These are phyloP conservation scores for Thaleichthys pacificus DNA, from an alignment of 2,797 vertebrate genomes.

Conservation along the genomic window DNA sequence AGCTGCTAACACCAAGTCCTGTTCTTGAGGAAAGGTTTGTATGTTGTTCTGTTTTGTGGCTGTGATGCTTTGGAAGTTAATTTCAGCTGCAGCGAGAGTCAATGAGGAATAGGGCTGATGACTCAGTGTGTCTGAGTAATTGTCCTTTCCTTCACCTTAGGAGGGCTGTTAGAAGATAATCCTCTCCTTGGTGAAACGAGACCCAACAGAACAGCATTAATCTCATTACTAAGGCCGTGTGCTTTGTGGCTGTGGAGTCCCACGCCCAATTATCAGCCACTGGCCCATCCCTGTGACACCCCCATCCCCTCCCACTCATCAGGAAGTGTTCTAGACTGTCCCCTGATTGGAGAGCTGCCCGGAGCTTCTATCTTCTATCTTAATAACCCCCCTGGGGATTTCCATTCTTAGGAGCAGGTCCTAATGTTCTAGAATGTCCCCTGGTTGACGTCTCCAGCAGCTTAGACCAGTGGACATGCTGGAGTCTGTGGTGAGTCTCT, in stretches of 20 bases:
- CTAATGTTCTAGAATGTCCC: slow-evolving; percentile 33
- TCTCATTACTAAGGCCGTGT: slow-evolving; percentile 65
- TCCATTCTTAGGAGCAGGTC: background rate
- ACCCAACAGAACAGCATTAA: slow-evolving; percentile 73
- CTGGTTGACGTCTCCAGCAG: slow-evolving; percentile 30
- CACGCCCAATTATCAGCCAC: slow-evolving; percentile 68
- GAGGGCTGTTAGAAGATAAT: slow-evolving; percentile 66
- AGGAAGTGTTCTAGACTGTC: slow-evolving; percentile 41
- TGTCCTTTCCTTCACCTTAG: slow-evolving; percentile 70
- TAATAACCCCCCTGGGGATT: slow-evolving; percentile 10
- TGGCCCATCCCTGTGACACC: slow-evolving; percentile 39
- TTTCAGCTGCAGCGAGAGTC: slow-evolving; percentile 32
- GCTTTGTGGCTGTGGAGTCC: slow-evolving; percentile 62
- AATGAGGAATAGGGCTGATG: slow-evolving; percentile 50
- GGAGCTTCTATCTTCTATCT: slow-evolving; percentile 21
- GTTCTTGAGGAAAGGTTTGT: slow-evolving; percentile 15
- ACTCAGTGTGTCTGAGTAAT: slow-evolving; percentile 61
- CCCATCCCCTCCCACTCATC: slow-evolving; percentile 33
- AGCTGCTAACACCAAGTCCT: slow-evolving; percentile 20
- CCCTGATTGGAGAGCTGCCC: slow-evolving; percentile 30
- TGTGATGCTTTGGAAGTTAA: slow-evolving; percentile 54
- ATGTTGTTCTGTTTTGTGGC: slow-evolving; percentile 32
- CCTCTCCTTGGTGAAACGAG: slow-evolving; percentile 69
- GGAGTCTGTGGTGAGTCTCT: slow-evolving; percentile 33
- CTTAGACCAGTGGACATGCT: slow-evolving; percentile 13